Evolutionary conservation across 2,888 invertebrate species (phyloP), one percentile per base, ranked within the genome.

Genomic region (Volucella zonaria): DNA sequence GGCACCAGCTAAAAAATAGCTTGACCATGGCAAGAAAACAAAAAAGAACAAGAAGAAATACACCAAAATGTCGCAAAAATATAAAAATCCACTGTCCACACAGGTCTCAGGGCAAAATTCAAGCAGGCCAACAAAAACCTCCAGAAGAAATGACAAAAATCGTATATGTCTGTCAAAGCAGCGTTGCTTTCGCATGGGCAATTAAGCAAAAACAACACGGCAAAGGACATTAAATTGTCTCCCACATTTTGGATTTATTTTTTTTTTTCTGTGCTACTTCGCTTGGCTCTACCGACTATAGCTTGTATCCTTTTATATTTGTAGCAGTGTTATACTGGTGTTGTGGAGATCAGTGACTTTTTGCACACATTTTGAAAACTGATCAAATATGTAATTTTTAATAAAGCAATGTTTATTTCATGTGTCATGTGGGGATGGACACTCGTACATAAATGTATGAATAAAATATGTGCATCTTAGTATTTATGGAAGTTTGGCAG

Each of bases 211-310:
- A 85, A 85, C 85, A 87, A 87, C 87, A 87, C 87, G 87, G 87
- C 86, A 87, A 87, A 87, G 87, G 87, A 87, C 87, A 85, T 86
- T 87, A 87, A 87, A 87, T 87, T 87, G 87, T 87, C 87, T 87
- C 87, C 87, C 87, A 87, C 87, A 87, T 87, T 87, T 87, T 76
- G 68, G 76, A 78, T 59, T 74, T 68, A 18, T 49, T 31, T 43
- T 47, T 23, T 18, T 82, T 15, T 73, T 64, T 51, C 61, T 0
- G 31, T 76, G 58, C 52, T 64, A 12, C 58, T 73, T 67, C 38
- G 71, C 71, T 83, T 80, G 31, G 4, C 31, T 6, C 6, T 31
- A 31, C 31, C 31, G 31, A 31, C 6, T 31, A 31, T 6, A 6
- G 6, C 31, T 31, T 31, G 31, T 31, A 31, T 31, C 31, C 31